phyloP scores from a whole-genome alignment of 2,797 vertebrate species.

The Diplodus sargus region DNA sequence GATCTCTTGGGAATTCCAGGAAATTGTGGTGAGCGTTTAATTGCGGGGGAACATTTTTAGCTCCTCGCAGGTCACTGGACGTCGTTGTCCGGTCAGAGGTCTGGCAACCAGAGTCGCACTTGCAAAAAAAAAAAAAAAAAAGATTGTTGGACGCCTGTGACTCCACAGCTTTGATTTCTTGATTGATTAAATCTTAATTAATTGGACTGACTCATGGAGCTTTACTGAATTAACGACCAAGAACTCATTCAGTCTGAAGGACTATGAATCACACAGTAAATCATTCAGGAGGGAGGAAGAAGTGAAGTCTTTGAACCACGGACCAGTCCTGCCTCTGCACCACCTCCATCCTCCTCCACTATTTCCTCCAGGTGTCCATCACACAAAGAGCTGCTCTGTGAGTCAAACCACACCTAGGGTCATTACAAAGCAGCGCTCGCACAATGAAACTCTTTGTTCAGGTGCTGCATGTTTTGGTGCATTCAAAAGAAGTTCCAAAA shows the following conservation, averaged over 20 bases:
- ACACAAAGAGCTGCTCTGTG: conserved; percentile 65
- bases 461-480: conserved; percentile 10
- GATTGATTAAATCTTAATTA: conserved; percentile 11
- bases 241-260: conserved; percentile 4
- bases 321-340: conserved; percentile 21
- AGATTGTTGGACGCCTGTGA: conserved; percentile 1
- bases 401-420: conserved; percentile 47
- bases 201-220: neutral
- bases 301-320: conserved; percentile 43
- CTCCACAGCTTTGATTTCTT: neutral
- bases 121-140: neutral
- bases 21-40: conserved; percentile 73
- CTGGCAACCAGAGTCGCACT: conserved; percentile 31
- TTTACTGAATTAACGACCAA: conserved; percentile 12
- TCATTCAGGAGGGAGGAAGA: conserved; percentile 14
- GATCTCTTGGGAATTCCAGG: conserved; percentile 72
- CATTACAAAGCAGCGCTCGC: conserved; percentile 33
- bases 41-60: conserved; percentile 67
- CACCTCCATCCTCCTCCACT: conserved; percentile 47
- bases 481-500: conserved; percentile 21
- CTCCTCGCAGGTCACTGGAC: conserved; percentile 57
- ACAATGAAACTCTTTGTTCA: conserved; percentile 53
- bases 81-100: conserved; percentile 45
- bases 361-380: conserved; percentile 72
- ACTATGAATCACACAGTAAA: conserved; percentile 29